Evolutionary conservation across 2,113 vertebrate species (phyloP), one percentile per base, ranked within the genome.

Genomic region (Perca fluviatilis): DNA sequence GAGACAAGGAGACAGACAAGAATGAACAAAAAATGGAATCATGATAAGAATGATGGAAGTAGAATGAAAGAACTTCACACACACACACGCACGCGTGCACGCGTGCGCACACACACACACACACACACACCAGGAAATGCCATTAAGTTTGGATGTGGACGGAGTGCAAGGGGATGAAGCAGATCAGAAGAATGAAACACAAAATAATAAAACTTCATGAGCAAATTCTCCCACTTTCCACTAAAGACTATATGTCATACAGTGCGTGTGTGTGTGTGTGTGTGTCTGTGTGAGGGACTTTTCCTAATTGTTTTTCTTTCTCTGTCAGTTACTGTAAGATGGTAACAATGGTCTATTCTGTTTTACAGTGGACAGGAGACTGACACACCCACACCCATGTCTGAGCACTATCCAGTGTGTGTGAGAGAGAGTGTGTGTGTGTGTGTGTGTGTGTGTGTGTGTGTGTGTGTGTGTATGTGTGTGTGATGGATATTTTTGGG

Each of bases 21-120:
- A 85, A 84, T 57, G 83, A 85, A 86, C 73, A 80, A 75, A 91
- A 89, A 87, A 89, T 86, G 79, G 82, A 89, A 91, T 74, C 64
- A 58, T 76, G 91, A 93, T 92, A 90, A 93, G 83, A 82, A 83
- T 76, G 82, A 89, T 64, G 73, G 74, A 86, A 82, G 83, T 23
- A 53, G 80, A 74, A 40, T 65, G 69, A 58, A 80, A 49, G 2
- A 19, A 36, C 40, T 4, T 8, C 67, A 40, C 63, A 46, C 62
- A 23, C 21, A 64, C 62, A 64, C 36, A 43, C 18, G 36, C 33
- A 40, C 33, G 5, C 40, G 23, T n/a, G n/a, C n/a, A n/a, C 21
- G 46, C 21, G 46, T 25, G 25, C 40, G 46, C 40, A 14, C 21
- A 65, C 62, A 47, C 63, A 64, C 36, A 64, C 51, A 54, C 71